Percentiles rank a stretch among this genome's conserved stretches.
Conservation (phyloP, 1,140 invertebrate genomes). For the Aplysia californica region DNA sequence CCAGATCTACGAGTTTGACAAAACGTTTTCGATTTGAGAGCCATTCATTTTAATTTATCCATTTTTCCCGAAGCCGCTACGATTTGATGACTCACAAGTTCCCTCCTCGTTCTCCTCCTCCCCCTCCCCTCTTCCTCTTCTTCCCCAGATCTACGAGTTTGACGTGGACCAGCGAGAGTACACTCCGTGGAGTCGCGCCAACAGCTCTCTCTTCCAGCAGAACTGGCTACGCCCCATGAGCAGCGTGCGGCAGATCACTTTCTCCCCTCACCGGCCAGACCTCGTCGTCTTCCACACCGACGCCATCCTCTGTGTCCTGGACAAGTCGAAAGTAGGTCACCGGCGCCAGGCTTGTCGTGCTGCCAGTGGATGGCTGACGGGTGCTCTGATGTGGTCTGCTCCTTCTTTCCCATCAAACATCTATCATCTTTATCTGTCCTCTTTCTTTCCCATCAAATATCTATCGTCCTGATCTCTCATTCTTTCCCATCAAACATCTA, state of each 20-base stretch:
- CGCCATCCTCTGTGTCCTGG: slow-evolving; percentile 73
- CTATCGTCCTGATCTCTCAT: too few relatives aligned
- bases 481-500: too few relatives aligned
- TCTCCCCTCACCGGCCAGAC: slow-evolving; percentile 65
- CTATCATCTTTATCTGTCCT: too few relatives aligned
- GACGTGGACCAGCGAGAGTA: slow-evolving; percentile 44
- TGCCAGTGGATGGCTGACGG: neutral
- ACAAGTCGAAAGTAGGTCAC: slow-evolving; percentile 70
- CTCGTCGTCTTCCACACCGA: slow-evolving; percentile 78
- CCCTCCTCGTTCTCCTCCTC: too few relatives aligned
- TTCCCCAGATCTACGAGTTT: slow-evolving; percentile 51
- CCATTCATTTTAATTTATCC: neutral
- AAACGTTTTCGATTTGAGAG: neutral
- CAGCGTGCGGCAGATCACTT: slow-evolving; percentile 36
- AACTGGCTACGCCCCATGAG: slow-evolving; percentile 45
- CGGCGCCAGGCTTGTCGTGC: neutral
- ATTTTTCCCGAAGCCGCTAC: neutral
- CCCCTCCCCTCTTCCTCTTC: neutral
- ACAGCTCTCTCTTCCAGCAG: slow-evolving; percentile 32
- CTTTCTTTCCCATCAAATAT: too few relatives aligned
- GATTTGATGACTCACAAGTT: neutral
- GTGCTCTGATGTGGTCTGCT: too few relatives aligned
- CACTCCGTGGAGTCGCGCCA: slow-evolving; percentile 44
- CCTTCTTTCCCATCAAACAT: too few relatives aligned
- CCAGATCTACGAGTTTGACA: neutral